A percentile compares a stretch with the other conserved stretches of the same genome.
Evolutionary conservation across 2,888 invertebrate species (phyloP).

Genomic region (Mesorhabditis belari): DNA sequence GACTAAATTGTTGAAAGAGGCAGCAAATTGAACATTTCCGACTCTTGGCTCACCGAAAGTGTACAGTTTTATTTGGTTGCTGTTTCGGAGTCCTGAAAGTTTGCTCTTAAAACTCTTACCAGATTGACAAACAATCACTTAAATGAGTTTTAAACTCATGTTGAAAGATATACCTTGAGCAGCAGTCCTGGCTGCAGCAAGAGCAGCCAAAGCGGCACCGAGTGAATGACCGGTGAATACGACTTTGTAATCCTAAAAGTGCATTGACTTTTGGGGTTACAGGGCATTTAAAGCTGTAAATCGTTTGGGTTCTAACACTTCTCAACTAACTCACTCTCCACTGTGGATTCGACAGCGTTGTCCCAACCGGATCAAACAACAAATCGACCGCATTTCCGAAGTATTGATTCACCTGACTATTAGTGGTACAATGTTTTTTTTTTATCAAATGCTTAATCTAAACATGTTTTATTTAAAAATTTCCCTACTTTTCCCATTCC

Average conservation of each 20-base stretch:
- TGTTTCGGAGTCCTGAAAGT: constrained; percentile 15
- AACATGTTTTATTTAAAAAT: too few relatives aligned
- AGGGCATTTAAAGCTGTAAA: neutral
- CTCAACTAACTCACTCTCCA: neutral
- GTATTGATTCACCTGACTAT: neutral
- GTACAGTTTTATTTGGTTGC: constrained; percentile 30
- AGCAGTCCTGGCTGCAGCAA: constrained; percentile 30
- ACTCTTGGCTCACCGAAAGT: constrained; percentile 49
- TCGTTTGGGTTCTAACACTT: neutral
- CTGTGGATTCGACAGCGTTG: neutral
- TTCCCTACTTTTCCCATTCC: constrained; percentile 36
- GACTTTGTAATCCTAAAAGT: constrained; percentile 32
- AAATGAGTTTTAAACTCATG: too few relatives aligned
- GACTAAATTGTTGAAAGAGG: constrained; percentile 29
- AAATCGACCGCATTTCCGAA: neutral
- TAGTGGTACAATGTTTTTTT: neutral
- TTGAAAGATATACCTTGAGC: neutral
- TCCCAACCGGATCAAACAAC: neutral
- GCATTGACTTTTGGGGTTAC: neutral
- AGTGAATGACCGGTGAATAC: constrained; percentile 48
- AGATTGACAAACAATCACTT: too few relatives aligned
- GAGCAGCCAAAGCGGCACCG: constrained; percentile 42
- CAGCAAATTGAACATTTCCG: constrained; percentile 37
- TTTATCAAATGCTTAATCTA: too few relatives aligned
- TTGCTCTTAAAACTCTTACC: too few relatives aligned